These are phyloP conservation scores for Melanerpes formicivorus DNA, from an alignment of 2,113 vertebrate species.

Conservation along the genomic window DNA sequence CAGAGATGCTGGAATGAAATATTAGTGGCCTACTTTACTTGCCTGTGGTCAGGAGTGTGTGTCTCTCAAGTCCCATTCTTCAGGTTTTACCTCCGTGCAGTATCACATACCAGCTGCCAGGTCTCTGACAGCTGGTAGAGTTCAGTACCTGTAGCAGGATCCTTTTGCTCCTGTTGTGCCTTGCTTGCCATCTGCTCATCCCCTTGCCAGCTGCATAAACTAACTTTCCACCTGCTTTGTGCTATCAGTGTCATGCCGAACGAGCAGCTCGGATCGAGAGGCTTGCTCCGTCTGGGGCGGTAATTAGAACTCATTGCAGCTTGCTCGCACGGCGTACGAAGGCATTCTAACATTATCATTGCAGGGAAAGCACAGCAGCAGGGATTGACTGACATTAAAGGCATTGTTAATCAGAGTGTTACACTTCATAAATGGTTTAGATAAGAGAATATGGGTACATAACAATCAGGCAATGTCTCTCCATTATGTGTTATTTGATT, in stretches of 20 bases:
- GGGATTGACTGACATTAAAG: neutral
- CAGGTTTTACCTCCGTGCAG: too few relatives aligned
- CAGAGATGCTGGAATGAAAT: neutral
- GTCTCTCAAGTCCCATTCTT: neutral
- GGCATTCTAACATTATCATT: neutral
- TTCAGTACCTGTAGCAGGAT: neutral
- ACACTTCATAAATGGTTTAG: neutral
- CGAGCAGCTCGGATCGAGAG: accelerated
- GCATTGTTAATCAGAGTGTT: neutral
- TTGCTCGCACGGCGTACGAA: neutral
- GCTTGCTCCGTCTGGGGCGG: neutral
- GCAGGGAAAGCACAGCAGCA: neutral
- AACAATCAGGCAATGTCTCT: neutral
- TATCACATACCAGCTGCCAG: neutral
- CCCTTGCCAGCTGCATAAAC: neutral
- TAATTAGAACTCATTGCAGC: neutral
- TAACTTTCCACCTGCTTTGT: neutral
- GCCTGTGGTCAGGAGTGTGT: neutral
- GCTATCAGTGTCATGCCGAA: neutral
- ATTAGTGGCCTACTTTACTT: neutral
- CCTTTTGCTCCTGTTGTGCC: neutral
- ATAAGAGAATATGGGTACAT: neutral
- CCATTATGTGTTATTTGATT: neutral
- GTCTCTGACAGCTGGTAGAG: neutral
- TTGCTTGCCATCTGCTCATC: neutral